phyloP scores from a whole-genome alignment of 2,888 invertebrate genomes.

The Flexamia atlantica region DNA sequence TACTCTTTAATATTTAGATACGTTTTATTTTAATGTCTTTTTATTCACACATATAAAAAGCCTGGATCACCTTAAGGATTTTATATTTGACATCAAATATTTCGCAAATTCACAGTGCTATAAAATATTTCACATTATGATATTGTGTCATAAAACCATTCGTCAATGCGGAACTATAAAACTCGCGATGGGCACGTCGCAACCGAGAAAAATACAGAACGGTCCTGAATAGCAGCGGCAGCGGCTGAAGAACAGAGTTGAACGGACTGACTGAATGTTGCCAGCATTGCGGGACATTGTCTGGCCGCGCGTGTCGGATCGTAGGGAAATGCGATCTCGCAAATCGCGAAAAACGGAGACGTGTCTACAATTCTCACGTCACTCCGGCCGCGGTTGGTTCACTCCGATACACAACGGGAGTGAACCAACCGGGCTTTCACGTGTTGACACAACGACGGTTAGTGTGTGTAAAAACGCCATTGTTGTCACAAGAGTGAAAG shows the following conservation, averaged over 20 bases:
- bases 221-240: constrained; percentile 9
- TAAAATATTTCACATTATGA: too few relatives aligned
- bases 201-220: background rate
- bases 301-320: constrained; percentile 16
- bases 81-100: too few relatives aligned
- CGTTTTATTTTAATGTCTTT: too few relatives aligned
- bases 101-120: too few relatives aligned
- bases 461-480: background rate
- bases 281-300: constrained; percentile 46
- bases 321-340: constrained; percentile 37
- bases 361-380: background rate
- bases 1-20: too few relatives aligned
- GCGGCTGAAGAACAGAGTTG: constrained; percentile 20
- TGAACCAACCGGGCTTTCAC: background rate
- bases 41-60: too few relatives aligned
- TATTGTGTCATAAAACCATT: too few relatives aligned
- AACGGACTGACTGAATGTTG: background rate
- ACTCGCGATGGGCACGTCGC: background rate
- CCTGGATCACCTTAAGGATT: too few relatives aligned
- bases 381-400: background rate
- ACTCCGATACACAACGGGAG: background rate
- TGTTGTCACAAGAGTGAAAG: constrained; percentile 23
- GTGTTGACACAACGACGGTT: background rate
- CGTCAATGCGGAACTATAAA: too few relatives aligned
- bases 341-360: constrained; percentile 5